These are phyloP conservation scores for Tipula confusa DNA, from an alignment of 2,888 invertebrate species.

Conservation along the genomic window DNA sequence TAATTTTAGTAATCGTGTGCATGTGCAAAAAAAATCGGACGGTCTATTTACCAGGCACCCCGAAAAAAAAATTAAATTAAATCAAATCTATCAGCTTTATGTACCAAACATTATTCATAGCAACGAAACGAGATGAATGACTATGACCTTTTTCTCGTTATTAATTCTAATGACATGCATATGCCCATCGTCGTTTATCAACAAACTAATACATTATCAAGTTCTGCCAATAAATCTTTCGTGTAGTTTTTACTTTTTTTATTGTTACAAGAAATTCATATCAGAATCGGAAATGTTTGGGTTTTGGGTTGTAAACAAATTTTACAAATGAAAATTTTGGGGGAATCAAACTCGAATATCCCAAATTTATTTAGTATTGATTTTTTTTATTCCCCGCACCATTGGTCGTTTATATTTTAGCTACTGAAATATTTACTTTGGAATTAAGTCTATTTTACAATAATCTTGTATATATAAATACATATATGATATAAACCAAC, in stretches of 20 bases:
- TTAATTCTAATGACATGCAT: constrained; percentile 5
- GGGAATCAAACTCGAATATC: neutral
- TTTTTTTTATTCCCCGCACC: neutral
- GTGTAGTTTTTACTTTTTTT: too few relatives aligned
- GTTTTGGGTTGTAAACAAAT: neutral
- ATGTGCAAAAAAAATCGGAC: neutral
- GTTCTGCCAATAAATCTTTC: neutral
- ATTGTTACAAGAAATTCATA: neutral
- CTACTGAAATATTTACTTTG: neutral
- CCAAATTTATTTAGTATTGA: neutral
- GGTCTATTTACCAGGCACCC: neutral
- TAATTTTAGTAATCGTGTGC: neutral
- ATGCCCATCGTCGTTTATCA: neutral
- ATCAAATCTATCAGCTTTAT: neutral
- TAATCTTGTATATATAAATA: neutral
- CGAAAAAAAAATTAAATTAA: neutral
- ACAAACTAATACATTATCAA: neutral
- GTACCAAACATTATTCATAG: neutral
- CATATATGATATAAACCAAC: neutral
- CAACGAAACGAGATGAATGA: neutral
- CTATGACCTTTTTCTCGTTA: neutral
- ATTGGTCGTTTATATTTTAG: neutral
- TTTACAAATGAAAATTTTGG: neutral
- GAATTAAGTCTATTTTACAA: neutral
- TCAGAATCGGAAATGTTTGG: neutral